Evolutionary conservation across 2,113 vertebrate genomes (phyloP).

Genomic region (Plestiodon gilberti): DNA sequence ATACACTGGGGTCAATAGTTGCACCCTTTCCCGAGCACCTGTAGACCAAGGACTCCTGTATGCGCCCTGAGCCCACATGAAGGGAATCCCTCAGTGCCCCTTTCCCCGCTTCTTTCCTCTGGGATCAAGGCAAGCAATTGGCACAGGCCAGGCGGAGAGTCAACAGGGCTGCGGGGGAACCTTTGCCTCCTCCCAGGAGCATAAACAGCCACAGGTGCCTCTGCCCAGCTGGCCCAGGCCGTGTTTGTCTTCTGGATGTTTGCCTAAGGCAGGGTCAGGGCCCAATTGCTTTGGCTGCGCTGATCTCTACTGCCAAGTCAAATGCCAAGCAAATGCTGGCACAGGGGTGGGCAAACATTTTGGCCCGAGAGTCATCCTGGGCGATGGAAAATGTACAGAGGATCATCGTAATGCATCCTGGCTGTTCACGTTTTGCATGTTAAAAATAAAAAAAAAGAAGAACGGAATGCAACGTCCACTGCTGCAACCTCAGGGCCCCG

Average conservation of each 20-base stretch:
- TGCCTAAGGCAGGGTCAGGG: conserved; percentile 5
- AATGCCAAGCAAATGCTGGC: neutral
- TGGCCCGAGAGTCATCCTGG: too few relatives aligned
- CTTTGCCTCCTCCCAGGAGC: neutral
- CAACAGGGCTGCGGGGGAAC: neutral
- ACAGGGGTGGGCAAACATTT: too few relatives aligned
- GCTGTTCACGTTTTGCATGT: too few relatives aligned
- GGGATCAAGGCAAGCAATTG: neutral
- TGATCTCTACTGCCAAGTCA: neutral
- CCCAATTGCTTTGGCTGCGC: neutral
- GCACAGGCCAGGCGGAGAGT: neutral
- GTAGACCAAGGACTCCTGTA: neutral
- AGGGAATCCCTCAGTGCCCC: neutral
- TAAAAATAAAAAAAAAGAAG: too few relatives aligned
- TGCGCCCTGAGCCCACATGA: neutral
- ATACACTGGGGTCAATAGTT: too few relatives aligned
- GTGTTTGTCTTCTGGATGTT: conserved; percentile 9
- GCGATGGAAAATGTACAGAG: too few relatives aligned
- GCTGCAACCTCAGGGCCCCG: too few relatives aligned
- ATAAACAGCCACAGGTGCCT: neutral
- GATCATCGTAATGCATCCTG: too few relatives aligned
- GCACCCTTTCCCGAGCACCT: neutral
- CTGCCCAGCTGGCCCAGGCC: neutral
- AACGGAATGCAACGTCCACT: too few relatives aligned
- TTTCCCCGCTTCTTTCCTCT: neutral